A percentile compares a stretch with the other conserved stretches of the same genome.
These are phyloP conservation scores for Spatulosminthurus flaviceps DNA, from an alignment of 2,888 invertebrate genomes.

Conservation along the genomic window DNA sequence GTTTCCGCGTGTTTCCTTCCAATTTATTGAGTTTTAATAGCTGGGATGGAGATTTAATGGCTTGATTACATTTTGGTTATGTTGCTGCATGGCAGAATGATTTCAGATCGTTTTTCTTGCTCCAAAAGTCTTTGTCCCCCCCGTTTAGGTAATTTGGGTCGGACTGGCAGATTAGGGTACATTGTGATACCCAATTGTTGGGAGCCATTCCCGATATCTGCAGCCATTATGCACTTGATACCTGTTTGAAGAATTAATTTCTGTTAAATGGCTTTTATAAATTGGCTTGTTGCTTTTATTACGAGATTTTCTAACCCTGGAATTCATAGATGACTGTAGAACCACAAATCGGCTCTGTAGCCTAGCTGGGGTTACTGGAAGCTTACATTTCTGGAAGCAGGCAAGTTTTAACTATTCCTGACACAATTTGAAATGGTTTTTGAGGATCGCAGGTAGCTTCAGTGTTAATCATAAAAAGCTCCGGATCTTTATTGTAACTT, in stretches of 20 bases:
- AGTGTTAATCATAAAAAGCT: too few species aligned
- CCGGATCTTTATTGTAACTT: too few species aligned
- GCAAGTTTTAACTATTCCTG: neutral
- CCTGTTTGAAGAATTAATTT: neutral
- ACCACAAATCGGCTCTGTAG: neutral
- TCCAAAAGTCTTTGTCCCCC: neutral
- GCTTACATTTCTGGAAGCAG: neutral
- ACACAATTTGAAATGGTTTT: too few species aligned
- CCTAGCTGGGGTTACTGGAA: neutral
- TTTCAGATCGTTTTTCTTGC: neutral
- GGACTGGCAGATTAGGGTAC: neutral
- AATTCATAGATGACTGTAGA: neutral
- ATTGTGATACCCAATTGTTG: neutral
- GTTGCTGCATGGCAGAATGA: neutral
- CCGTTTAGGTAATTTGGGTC: neutral
- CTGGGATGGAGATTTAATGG: neutral
- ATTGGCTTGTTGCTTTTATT: neutral
- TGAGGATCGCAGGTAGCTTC: too few species aligned
- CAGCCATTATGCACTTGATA: neutral
- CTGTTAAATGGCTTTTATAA: neutral
- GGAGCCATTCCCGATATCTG: neutral
- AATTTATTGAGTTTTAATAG: slow-evolving; percentile 18
- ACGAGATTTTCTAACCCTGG: neutral
- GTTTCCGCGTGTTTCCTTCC: neutral
- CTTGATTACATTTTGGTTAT: slow-evolving; percentile 5